phyloP scores from a whole-genome alignment of 2,888 invertebrate genomes.

The Stenolophus ochropezus region DNA sequence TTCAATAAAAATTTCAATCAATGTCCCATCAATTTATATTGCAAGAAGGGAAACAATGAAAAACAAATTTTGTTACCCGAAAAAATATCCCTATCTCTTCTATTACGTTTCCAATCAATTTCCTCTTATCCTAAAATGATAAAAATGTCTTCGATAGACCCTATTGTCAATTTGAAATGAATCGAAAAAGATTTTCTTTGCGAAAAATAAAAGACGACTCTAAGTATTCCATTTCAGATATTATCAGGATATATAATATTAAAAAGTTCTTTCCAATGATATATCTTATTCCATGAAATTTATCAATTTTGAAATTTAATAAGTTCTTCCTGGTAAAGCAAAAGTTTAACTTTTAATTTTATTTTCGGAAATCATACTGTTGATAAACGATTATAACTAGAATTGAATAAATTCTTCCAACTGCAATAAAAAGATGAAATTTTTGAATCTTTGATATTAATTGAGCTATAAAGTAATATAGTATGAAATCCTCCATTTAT shows the following conservation, averaged over 20 bases:
- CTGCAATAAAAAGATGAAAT: no score
- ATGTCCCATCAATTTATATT: neutral
- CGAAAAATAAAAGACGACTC: neutral
- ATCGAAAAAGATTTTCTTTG: constrained; percentile 17
- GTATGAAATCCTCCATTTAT: no score
- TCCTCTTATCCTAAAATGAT: constrained; percentile 10
- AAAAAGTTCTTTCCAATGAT: constrained; percentile 47
- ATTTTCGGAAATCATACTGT: no score
- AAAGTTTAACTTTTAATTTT: no score
- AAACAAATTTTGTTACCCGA: neutral
- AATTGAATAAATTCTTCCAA: no score
- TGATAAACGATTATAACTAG: no score
- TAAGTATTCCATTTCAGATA: neutral
- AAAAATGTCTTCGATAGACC: constrained; percentile 8
- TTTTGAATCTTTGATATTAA: no score
- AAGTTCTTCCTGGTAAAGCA: no score
- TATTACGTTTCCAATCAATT: constrained; percentile 22
- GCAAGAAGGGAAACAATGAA: neutral
- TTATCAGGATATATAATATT: constrained; percentile 33
- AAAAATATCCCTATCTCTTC: neutral
- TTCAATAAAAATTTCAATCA: no score
- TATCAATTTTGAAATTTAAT: no score
- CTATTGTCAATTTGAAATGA: constrained; percentile 32
- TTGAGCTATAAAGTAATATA: no score
- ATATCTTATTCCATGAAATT: no score